A percentile compares a stretch with the other conserved stretches of the same genome.
Conservation (phyloP, 1,140 invertebrate species). For the Ostrea denselamellosa region DNA sequence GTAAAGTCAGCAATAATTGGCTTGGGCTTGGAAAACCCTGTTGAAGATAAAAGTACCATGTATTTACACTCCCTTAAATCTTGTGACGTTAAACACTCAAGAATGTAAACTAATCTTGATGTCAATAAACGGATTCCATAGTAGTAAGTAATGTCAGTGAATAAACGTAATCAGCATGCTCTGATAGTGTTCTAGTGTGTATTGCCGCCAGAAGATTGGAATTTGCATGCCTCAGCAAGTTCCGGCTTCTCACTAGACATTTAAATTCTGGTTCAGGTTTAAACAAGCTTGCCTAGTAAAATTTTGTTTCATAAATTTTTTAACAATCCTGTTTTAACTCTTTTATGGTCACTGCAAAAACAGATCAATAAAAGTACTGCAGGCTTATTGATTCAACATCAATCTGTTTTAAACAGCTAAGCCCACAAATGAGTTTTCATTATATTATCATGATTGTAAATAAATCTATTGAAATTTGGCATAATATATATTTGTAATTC, state of each 20-base stretch:
- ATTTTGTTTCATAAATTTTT: neutral
- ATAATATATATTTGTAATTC: neutral
- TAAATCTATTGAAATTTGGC: neutral
- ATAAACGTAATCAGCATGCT: slow-evolving; percentile 25
- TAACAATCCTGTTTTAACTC: neutral
- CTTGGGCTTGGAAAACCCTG: neutral
- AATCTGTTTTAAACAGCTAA: neutral
- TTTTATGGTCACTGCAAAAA: slow-evolving; percentile 1
- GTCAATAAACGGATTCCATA: slow-evolving; percentile 12
- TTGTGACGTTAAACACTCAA: slow-evolving; percentile 27
- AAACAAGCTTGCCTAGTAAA: neutral
- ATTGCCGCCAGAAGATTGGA: slow-evolving; percentile 7
- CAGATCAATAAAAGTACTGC: slow-evolving; percentile 12
- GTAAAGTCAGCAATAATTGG: neutral
- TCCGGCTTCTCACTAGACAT: slow-evolving; percentile 25
- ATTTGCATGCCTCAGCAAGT: slow-evolving; percentile 37
- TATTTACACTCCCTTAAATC: slow-evolving; percentile 10
- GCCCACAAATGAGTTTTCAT: neutral
- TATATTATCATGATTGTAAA: too few relatives aligned
- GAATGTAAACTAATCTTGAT: slow-evolving; percentile 36
- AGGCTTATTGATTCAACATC: neutral
- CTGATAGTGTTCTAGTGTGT: slow-evolving; percentile 15
- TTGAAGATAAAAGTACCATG: neutral
- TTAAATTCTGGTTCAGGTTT: neutral
- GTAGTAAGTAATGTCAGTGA: slow-evolving; percentile 10